These are phyloP conservation scores for Archegozetes longisetosus DNA, from an alignment of 1,140 invertebrate species.

Conservation along the genomic window DNA sequence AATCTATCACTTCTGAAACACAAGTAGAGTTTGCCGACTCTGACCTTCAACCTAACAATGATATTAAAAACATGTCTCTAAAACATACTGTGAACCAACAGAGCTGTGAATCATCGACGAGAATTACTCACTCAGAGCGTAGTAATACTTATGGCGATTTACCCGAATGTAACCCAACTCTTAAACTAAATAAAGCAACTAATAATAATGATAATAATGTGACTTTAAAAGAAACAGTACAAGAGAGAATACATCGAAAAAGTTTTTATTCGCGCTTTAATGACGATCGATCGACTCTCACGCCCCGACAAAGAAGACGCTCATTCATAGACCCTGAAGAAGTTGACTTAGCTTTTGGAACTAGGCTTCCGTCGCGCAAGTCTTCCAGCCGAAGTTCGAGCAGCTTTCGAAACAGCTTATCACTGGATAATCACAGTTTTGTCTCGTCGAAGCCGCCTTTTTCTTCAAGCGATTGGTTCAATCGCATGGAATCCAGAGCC, in stretches of 20 bases:
- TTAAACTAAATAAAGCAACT: neutral
- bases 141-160: neutral
- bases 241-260: conserved; percentile 65
- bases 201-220: neutral
- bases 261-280: conserved; percentile 77
- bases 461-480: neutral
- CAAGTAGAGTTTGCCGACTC: neutral
- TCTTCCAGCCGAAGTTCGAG: neutral
- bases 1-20: neutral
- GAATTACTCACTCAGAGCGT: neutral
- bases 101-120: neutral
- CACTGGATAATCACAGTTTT: neutral
- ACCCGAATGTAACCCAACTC: neutral
- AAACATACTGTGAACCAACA: too few relatives aligned
- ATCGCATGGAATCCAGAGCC: neutral
- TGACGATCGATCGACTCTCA: conserved; percentile 15
- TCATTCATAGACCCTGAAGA: neutral
- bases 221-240: conserved; percentile 61
- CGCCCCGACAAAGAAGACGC: neutral
- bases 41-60: neutral
- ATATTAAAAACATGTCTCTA: too few relatives aligned
- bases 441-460: neutral
- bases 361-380: neutral
- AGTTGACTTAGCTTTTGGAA: neutral
- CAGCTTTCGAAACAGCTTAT: neutral